Conservation (phyloP, 2,797 vertebrate species). For the Aldrovandia affinis region DNA sequence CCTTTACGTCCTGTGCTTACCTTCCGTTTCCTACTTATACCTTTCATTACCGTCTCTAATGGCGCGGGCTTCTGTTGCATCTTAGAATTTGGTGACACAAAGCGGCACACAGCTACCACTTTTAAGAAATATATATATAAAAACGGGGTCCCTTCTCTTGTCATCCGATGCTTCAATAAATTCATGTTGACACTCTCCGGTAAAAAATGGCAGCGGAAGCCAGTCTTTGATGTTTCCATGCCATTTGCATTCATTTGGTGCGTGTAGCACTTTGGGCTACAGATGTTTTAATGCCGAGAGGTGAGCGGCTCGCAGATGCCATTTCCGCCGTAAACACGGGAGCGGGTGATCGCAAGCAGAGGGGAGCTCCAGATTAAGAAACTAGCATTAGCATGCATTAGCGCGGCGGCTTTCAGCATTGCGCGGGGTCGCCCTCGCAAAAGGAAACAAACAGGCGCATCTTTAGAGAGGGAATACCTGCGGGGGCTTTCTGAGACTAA, state of each 20-base stretch:
- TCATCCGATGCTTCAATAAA: constrained; percentile 57
- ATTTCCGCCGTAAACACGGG: constrained; percentile 57
- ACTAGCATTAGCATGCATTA: constrained; percentile 34
- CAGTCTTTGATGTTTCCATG: constrained; percentile 64
- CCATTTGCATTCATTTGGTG: constrained; percentile 63
- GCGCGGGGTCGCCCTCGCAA: constrained; percentile 58
- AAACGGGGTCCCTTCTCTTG: constrained; percentile 46
- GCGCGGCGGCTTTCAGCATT: constrained; percentile 3
- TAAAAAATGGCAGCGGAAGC: constrained; percentile 45
- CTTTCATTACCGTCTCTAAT: constrained; percentile 14
- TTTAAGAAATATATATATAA: constrained; percentile 30
- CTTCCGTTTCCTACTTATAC: constrained; percentile 54
- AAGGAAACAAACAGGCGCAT: constrained; percentile 53
- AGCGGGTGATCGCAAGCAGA: background rate
- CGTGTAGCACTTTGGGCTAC: constrained; percentile 56
- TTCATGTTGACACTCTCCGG: constrained; percentile 58
- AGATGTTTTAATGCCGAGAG: constrained; percentile 70
- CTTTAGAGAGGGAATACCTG: constrained; percentile 65
- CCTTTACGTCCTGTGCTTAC: constrained; percentile 72
- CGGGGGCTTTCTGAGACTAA: constrained; percentile 68
- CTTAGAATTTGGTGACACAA: constrained; percentile 34
- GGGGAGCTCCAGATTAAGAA: constrained; percentile 24
- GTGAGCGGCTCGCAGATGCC: constrained; percentile 61
- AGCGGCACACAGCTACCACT: constrained; percentile 33
- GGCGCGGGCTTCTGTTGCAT: constrained; percentile 1